Conservation (phyloP, 2,888 invertebrate species). For the Hybos culiciformis region DNA sequence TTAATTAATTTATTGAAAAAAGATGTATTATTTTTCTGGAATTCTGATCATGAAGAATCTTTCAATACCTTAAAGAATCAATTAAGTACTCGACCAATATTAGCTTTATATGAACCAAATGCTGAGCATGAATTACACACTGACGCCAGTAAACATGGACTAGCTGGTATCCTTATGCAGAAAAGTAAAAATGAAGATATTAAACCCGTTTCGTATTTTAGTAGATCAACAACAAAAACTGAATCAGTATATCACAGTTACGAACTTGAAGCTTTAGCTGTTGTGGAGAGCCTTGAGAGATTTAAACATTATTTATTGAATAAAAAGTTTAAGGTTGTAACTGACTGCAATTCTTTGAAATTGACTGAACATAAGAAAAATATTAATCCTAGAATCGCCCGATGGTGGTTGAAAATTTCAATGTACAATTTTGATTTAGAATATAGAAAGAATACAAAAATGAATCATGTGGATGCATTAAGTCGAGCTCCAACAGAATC, state of each 20-base stretch:
- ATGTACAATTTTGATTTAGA: conserved; percentile 5
- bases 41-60: not conserved
- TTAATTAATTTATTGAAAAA: conserved; percentile 16
- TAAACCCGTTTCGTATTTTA: conserved; percentile 4
- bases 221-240: not conserved
- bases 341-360: conserved; percentile 4
- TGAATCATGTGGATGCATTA: conserved; percentile 1
- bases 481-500: not conserved
- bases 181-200: not conserved
- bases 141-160: conserved; percentile 1
- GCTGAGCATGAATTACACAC: conserved; percentile 4
- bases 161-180: conserved; percentile 5
- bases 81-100: not conserved
- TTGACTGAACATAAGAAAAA: conserved; percentile 1
- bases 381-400: conserved; percentile 3
- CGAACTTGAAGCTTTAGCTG: conserved; percentile 4
- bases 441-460: not conserved
- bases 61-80: not conserved
- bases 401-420: conserved; percentile 6
- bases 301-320: conserved; percentile 2
- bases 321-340: conserved; percentile 4
- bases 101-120: not conserved
- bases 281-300: conserved; percentile 2
- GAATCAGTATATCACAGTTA: conserved; percentile 1
- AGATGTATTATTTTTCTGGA: conserved; percentile 14